Base-by-base conservation (phyloP, 2,888 invertebrate species). In the Drosophila vallismaia region DNA sequence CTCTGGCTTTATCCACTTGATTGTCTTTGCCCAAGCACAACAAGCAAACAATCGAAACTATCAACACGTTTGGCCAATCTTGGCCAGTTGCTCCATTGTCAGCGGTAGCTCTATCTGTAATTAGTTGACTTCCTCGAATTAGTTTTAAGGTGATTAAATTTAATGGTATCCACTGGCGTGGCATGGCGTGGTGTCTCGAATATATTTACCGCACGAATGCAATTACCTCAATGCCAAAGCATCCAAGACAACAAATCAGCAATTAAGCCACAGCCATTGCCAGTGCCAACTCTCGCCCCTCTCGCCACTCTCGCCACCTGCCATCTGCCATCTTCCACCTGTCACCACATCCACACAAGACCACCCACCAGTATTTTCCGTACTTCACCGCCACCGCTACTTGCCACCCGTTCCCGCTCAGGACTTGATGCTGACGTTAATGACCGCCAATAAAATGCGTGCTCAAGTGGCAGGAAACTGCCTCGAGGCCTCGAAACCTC, bases 361-460 rank as follows among this genome's bases (percentile, higher is more conserved):
- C 7, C 9, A 14, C 28, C n/a, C 29, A 28, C 29, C 29, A 3
- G 10, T 10, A 28, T 6, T 28, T 28, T 28, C 28, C 6, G 28
- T 4, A 28, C 28, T 6, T 28, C 0, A 3, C 19, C 31, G 5
- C 10, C 19, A 19, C 19, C 2, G 19, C 19, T 29, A 26, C 38
- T 38, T 9, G 36, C 42, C 44, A 44, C 58, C 19, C 19, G 36
- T 14, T n/a, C 10, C 33, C 50, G 45, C 48, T 12, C 45, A 46
- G 54, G 50, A 63, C 70, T 70, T 42, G 46, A 54, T 28, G 55
- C 53, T 85, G 82, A 87, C 82, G 85, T 82, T 82, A 82, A 82
- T 82, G 82, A 82, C 82, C 87, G 86, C 66, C 82, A 87, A 82
- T 82, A 87, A 82, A 82, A 78, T 82, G 79, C 82, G 85, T 82